phyloP scores from a whole-genome alignment of 35 echinoderm and acorn worm species.

The Lytechinus pictus region DNA sequence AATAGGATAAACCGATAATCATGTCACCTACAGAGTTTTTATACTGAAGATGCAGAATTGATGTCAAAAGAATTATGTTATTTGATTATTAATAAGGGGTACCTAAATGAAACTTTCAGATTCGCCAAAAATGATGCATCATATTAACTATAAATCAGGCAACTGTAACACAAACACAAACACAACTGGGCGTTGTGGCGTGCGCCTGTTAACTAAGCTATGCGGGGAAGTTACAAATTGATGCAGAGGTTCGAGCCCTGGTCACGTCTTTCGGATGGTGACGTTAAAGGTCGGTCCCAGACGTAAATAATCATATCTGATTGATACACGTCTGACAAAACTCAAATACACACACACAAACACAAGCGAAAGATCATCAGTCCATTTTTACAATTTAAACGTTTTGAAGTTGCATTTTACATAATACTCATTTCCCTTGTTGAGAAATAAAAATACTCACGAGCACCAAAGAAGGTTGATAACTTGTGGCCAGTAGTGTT shows the following conservation, averaged over 20 bases:
- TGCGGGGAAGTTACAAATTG: too few species aligned
- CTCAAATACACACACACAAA: too few species aligned
- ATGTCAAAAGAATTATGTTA: background rate
- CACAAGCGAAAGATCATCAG: background rate
- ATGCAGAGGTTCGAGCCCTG: too few species aligned
- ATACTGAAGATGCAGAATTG: background rate
- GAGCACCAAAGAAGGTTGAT: slow-evolving; percentile 72
- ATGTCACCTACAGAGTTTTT: too few species aligned
- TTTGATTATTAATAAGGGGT: background rate
- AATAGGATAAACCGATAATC: background rate
- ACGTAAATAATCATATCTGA: too few species aligned
- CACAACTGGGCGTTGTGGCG: background rate
- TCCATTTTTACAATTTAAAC: too few species aligned
- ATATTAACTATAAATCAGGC: background rate
- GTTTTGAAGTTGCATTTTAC: background rate
- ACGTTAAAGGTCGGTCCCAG: too few species aligned
- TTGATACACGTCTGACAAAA: too few species aligned
- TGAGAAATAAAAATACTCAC: background rate
- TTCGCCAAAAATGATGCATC: too few species aligned
- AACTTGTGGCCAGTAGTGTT: slow-evolving; percentile 69
- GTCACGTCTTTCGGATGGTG: too few species aligned
- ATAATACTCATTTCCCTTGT: background rate
- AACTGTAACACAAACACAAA: background rate
- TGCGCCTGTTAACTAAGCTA: background rate
- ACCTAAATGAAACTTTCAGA: background rate